Evolutionary conservation across 2,797 vertebrate species (phyloP), one percentile per base, ranked within the genome.

Genomic region (Halcyon chelicuti): DNA sequence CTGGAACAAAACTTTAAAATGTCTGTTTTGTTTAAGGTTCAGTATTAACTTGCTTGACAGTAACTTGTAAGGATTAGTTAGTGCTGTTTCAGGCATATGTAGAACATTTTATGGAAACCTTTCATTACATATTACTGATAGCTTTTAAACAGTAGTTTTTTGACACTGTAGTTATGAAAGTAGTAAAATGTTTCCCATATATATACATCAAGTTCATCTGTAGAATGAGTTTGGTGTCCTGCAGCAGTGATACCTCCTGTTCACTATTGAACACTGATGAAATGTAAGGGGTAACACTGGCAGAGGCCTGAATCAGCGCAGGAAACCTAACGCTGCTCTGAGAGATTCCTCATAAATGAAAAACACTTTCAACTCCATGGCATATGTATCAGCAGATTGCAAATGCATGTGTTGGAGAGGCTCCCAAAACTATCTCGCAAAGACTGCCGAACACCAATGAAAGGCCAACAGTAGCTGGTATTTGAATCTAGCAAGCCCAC

Each of bases 321-420:
- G 80, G 73, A 88, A 95, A 70, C 47, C 58, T 73, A 91, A 87
- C 5, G 6, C 93, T 93, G 74, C 47, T 88, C 44, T 79, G 67
- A 91, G 82, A 95, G 71, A 57, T 77, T 87, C 77, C 74, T 93
- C 67, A 82, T 65, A 87, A 94, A 93, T 0, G 26, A 94, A 92
- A 95, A 96, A 12, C 84, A 87, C 74, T 93, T 92, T 89, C 84
- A 92, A 52, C 51, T 90, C 60, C 7, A 31, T 0, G 57, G 77
- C 94, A 96, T 97, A 95, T 97, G 94, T 85, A 96, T 74, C 88
- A 92, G 81, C 96, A 96, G 95, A 96, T 96, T 97, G 96, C 92
- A 96, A 77, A 96, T 92, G 91, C 71, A 47, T 88, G 63, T 92
- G 67, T 92, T 96, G 95, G 95, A 96, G 75, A 52, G 63, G 65